Evolutionary conservation across 2,113 vertebrate genomes (phyloP), one percentile per base, ranked within the genome.

Genomic region (Plotosus lineatus): DNA sequence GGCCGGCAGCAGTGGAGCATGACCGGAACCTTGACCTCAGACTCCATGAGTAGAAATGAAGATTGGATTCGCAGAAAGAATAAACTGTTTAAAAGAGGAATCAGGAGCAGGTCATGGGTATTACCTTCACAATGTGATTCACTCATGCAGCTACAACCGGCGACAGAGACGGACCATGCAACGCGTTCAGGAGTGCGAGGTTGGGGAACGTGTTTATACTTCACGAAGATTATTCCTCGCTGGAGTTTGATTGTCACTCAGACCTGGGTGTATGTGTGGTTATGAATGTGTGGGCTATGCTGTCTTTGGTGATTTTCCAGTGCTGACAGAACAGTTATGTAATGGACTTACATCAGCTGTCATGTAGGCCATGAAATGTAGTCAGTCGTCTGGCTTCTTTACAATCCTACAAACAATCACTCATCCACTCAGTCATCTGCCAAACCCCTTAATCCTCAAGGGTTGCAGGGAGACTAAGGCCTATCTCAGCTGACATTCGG

Each of bases 271-370:
- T 14, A 19, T 2, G 12, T 73, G 69, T 6, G 28, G 5, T 19
- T 51, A 3, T 36, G 69, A 11, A 11, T 51, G 69, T 36, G 28
- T 72, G 44, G n/a, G 14, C 33, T 10, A 6, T 21, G 44, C 17
- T 19, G 3, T 50, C n/a, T 33, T 50, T 65, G 36, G 61, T 65
- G 36, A 65, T 65, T 72, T 31, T 50, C 44, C 68, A 31, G 21
- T 6, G 0, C 65, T 69, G 21, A 69, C 21, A 48, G 68, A 3
- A 4, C 6, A 50, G 44, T 72, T 72, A 50, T 46, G 15, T 50
- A 72, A 50, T 31, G 8, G 26, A 48, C 26, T 72, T 72, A 72
- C 44, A 72, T 72, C 44, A 72, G 69, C 44, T 33, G 44, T 33
- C 26, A 21, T 48, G 26, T 50, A 19, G 26, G 44, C 44, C 44